Evolutionary conservation across 2,888 invertebrate species (phyloP), one percentile per base, ranked within the genome.

Genomic region (Magallana nippona): DNA sequence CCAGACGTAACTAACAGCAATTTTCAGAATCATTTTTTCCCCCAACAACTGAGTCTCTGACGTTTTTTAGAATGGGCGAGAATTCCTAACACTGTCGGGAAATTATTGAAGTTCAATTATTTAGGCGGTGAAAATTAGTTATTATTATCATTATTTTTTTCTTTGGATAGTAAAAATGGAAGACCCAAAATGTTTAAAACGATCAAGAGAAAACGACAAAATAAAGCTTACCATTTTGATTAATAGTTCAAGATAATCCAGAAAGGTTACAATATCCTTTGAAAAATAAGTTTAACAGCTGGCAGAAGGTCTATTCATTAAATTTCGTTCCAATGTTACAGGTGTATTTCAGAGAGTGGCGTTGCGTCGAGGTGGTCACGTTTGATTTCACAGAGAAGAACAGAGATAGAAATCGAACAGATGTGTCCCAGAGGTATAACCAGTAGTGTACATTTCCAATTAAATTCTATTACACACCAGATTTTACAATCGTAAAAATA

Each of bases 351-450:
- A 71, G 22, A 71, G 71, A 71, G 32, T 32, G 27, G 32, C 71
- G 32, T 44, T 44, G 44, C 13, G 32, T 27, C 71, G 15, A 22
- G 27, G 8, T 32, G 71, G 71, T 71, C 71, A 71, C 71, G 71
- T 71, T 71, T 71, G 71, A 71, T 71, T 71, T 27, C 71, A 71
- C 71, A 71, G 32, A 71, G 71, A 71, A 32, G 15, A 71, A 71
- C 15, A 71, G 32, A 63, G 63, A 71, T 71, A 71, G 32, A 71
- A 71, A 27, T 32, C 27, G 32, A 71, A 71, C 71, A 71, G 71
- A 71, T 71, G 71, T 71, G 22, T 27, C 71, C 71, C 13, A 32
- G 32, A 71, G 71, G 71, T 71, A 27, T 11, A 71, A 71, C 32
- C 71, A 15, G 27, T 22, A 71, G 71, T 71, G 71, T 71, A 71